A percentile compares a stretch with the other conserved stretches of the same genome.
Evolutionary conservation across 2,888 invertebrate species (phyloP).

Genomic region (Morpho helenor): DNA sequence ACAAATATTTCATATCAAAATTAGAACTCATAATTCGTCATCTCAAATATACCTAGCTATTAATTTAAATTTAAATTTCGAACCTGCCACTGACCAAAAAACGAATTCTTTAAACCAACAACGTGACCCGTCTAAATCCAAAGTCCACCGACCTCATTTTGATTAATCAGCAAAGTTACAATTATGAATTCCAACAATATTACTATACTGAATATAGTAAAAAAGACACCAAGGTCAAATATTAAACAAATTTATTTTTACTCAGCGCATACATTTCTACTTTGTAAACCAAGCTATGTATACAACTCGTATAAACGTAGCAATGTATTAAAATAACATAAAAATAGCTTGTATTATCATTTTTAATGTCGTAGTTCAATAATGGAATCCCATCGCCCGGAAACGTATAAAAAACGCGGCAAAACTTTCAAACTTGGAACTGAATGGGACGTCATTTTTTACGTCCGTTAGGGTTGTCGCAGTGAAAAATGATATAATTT

Average conservation of each 20-base stretch:
- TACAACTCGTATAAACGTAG: constrained; percentile 6
- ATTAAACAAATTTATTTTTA: constrained; percentile 8
- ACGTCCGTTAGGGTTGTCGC: constrained; percentile 75
- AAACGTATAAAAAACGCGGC: constrained; percentile 77
- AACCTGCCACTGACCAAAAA: too few species aligned
- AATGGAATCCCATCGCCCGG: constrained; percentile 72
- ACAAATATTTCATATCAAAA: too few species aligned
- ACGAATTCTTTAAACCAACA: not conserved
- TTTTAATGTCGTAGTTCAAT: constrained; percentile 38
- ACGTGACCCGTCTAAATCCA: not conserved
- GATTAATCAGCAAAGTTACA: constrained; percentile 41
- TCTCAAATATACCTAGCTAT: too few species aligned
- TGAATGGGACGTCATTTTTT: constrained; percentile 77
- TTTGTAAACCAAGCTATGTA: not conserved
- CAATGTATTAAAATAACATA: constrained; percentile 19
- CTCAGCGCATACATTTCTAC: constrained; percentile 17
- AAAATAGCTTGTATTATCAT: constrained; percentile 15
- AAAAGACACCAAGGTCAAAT: constrained; percentile 35
- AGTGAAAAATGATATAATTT: constrained; percentile 79
- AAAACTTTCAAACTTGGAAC: constrained; percentile 72
- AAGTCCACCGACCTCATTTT: constrained; percentile 36
- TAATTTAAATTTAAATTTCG: not conserved
- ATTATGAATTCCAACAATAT: constrained; percentile 52
- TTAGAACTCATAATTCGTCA: too few species aligned
- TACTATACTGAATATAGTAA: constrained; percentile 32